A percentile compares a stretch with the other conserved stretches of the same genome.
Conservation (phyloP, 2,113 vertebrate genomes). For the Tretioscincus oriximinensis region DNA sequence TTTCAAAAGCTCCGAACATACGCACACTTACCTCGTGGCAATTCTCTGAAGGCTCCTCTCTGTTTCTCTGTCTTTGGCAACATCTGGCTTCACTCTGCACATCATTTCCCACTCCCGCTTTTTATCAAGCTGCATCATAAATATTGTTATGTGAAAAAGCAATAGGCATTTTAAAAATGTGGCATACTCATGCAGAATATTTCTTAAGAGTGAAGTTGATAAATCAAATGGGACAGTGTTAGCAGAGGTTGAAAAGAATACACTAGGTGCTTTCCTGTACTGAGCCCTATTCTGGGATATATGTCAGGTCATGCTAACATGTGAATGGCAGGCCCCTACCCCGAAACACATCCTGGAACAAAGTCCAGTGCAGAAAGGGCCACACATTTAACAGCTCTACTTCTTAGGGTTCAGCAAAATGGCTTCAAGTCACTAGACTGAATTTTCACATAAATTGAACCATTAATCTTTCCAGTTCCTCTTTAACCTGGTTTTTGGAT, state of each 20-base stretch:
- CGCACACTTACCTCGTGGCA: slow-evolving; percentile 84
- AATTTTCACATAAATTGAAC: neutral
- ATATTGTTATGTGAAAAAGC: slow-evolving; percentile 62
- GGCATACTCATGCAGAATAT: slow-evolving; percentile 34
- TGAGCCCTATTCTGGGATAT: too few species aligned
- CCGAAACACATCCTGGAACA: too few species aligned
- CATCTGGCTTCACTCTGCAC: slow-evolving; percentile 89
- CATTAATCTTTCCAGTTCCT: neutral
- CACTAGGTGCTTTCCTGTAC: neutral
- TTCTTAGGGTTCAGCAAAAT: slow-evolving; percentile 10
- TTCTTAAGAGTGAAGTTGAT: slow-evolving; percentile 42
- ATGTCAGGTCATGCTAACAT: too few species aligned
- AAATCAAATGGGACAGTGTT: slow-evolving; percentile 34
- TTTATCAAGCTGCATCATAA: slow-evolving; percentile 83
- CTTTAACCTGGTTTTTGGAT: neutral
- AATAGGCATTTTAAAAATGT: slow-evolving; percentile 48
- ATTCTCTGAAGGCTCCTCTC: slow-evolving; percentile 88
- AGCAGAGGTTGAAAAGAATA: neutral
- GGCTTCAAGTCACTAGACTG: slow-evolving; percentile 24
- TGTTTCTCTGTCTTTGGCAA: slow-evolving; percentile 82
- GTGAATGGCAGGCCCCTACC: too few species aligned
- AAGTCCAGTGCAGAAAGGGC: too few species aligned
- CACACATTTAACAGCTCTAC: neutral
- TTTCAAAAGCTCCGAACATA: slow-evolving; percentile 33
- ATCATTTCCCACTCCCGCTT: slow-evolving; percentile 91